Base-by-base conservation (phyloP, 2,113 vertebrate species). In the Ictalurus punctatus region DNA sequence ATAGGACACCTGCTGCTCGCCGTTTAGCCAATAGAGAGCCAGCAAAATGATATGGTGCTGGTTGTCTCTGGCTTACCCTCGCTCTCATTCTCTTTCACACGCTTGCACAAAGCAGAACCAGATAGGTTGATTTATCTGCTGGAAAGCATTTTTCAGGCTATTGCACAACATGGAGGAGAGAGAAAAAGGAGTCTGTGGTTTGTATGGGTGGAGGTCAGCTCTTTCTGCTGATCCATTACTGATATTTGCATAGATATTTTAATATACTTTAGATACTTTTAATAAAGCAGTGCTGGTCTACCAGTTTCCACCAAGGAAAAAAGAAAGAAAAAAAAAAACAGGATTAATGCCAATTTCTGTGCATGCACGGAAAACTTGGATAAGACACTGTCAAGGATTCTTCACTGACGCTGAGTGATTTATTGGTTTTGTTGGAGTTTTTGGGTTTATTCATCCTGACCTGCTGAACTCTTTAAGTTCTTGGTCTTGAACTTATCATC, bases 1-100 rank as follows among this genome's bases (percentile, higher is more conserved):
- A 92, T 91, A 92, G 92, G 92, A 88, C 74, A 87, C 88, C 91
- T 91, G 91, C 89, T 91, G 88, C 87, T 89, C n/a, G n/a, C 63
- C 58, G 54, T n/a, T 30, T 85, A 91, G 88, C 92, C 92, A 92
- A 93, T 91, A 86, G 91, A 37, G 21, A 25, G 54, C 74, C 67
- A n/a, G 71, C 52, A 69, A 85, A 27, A 79, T 44, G 79, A 52
- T 34, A 84, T 30, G 5, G 25, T 78, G 76, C 54, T 37, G 71
- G 25, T 54, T 90, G 74, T 83, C 56, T 90, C 56, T 78, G 74
- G n/a, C 82, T 74, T 16, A 61, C 61, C 25, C 83, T 74, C 83
- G 3, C 63, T 76, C 87, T 44, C 52, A 40, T 61, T 88, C 86
- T 89, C 21, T 59, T 37, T 90, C 59, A 67, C 40, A 82, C 30